Evolutionary conservation across 2,797 vertebrate genomes (phyloP).

Genomic region (Adelosebastes latens): DNA sequence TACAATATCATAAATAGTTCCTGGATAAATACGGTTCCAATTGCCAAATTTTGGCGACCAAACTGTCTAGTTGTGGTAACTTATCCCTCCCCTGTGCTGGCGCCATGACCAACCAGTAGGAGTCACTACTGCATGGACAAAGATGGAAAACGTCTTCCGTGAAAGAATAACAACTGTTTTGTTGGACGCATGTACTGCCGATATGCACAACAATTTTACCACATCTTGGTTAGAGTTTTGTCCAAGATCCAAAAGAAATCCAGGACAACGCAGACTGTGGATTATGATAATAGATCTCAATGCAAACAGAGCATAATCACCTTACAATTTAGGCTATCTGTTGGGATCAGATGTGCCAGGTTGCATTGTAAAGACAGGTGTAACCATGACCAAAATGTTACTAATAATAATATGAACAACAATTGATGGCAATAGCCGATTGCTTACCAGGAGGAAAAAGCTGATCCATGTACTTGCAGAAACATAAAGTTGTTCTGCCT

Average conservation of each 20-base stretch:
- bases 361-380: not conserved
- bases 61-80: not conserved
- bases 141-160: not conserved
- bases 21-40: not conserved
- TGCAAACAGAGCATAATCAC: not conserved
- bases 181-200: not conserved
- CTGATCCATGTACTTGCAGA: slow-evolving; percentile 54
- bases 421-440: not conserved
- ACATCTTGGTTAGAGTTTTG: not conserved
- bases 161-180: not conserved
- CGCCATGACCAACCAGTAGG: not conserved
- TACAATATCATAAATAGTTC: not conserved
- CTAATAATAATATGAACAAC: not conserved
- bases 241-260: not conserved
- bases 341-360: not conserved
- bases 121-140: not conserved
- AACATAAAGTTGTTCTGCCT: slow-evolving; percentile 52
- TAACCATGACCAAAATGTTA: not conserved
- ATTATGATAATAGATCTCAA: not conserved
- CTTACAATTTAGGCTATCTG: not conserved
- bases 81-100: not conserved
- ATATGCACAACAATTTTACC: not conserved
- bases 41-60: not conserved
- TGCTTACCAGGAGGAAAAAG: slow-evolving; percentile 63
- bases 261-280: not conserved